Evolutionary conservation across 2,797 vertebrate genomes (phyloP), one percentile per base, ranked within the genome.

Genomic region (Melanogrammus aeglefinus): DNA sequence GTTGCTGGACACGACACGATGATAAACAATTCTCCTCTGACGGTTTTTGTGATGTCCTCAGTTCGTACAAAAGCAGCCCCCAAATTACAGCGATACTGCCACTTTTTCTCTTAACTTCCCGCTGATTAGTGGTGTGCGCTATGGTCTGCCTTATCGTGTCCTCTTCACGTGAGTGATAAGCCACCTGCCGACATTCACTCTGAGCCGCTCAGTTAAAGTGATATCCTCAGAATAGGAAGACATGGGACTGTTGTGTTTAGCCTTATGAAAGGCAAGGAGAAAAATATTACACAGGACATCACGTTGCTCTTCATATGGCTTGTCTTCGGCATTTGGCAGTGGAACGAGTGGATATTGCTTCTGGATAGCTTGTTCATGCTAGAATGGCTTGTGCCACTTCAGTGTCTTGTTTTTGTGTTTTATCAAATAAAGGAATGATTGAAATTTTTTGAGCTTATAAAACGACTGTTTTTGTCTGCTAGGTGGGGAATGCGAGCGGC

Each of bases 111-210:
- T 1, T 16, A 51, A 51, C 2, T 51, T 16, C 47, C 13, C 13
- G 16, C 47, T 51, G 13, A 51, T n/a, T n/a, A n/a, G n/a, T 51
- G 13, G 47, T 51, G 16, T 44, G 41, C 4, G 41, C 47, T 13
- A 51, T 51, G 16, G 13, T 70, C n/a, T 70, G 66, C 66, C 12
- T 51, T 18, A 72, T 76, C 44, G 63, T 69, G 35, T 39, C 73
- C 73, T 63, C 73, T 78, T 81, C 76, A 51, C 69, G 47, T 81
- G 76, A 81, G 78, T 78, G 38, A 75, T 74, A 77, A 33, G 76
- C n/a, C 73, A 75, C 73, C 74, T 57, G n/a, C 80, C 63, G 63
- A 75, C 73, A 73, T 80, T 81, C 21, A 80, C 76, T 77, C 76
- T 76, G 24, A 80, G 76, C 75, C 57, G 8, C 63, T 75, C 71